Evolutionary conservation across 2,888 invertebrate species (phyloP).

Genomic region (Acanthococcus lagerstroemiae): DNA sequence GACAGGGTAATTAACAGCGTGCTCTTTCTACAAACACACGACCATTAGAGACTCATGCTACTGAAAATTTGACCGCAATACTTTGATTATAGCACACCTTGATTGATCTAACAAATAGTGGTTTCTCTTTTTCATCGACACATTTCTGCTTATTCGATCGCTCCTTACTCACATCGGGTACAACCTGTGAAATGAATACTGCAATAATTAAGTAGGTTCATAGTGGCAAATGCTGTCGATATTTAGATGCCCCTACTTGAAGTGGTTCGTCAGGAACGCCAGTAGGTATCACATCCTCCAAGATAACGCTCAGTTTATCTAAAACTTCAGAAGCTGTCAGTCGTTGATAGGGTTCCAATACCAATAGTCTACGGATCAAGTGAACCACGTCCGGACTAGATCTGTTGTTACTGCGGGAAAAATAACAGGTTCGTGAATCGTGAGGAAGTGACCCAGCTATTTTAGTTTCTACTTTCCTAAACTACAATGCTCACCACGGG

Average conservation of each 20-base stretch:
- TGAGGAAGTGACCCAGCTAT: too few relatives aligned
- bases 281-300: slow-evolving; percentile 38
- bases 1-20: not conserved
- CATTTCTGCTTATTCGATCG: slow-evolving; percentile 2
- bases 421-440: too few relatives aligned
- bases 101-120: not conserved
- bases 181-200: not conserved
- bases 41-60: not conserved
- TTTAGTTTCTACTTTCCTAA: not conserved
- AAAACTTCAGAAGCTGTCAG: slow-evolving; percentile 57
- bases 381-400: slow-evolving; percentile 56
- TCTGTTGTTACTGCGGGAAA: slow-evolving; percentile 45
- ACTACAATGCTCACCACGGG: slow-evolving; percentile 62
- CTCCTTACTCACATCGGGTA: slow-evolving; percentile 10
- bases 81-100: not conserved
- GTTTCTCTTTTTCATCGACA: slow-evolving; percentile 5
- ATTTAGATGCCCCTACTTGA: slow-evolving; percentile 36
- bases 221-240: too few relatives aligned
- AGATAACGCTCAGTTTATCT: slow-evolving; percentile 50
- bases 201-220: not conserved
- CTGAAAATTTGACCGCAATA: not conserved
- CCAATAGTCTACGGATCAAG: slow-evolving; percentile 56
- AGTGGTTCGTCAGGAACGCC: slow-evolving; percentile 37
- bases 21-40: slow-evolving; percentile 4
- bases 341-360: slow-evolving; percentile 57